Percentiles rank a stretch among this genome's conserved stretches.
Conservation (phyloP, 2,888 invertebrate species). For the Dolichomitus sp. region DNA sequence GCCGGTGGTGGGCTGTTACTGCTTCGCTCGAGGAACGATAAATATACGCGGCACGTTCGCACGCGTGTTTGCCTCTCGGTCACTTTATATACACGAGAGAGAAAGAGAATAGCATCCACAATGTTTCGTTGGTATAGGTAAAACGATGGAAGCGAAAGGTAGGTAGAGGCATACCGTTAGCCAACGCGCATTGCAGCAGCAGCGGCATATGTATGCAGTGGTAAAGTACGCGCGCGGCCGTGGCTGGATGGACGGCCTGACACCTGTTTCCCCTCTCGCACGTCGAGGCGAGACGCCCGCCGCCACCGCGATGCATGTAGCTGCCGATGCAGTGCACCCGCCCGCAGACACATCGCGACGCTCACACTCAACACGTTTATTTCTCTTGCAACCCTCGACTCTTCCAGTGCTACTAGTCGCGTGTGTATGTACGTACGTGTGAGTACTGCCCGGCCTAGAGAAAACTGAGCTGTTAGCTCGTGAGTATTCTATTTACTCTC, state of each 20-base stretch:
- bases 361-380: slow-evolving; percentile 45
- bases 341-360: slow-evolving; percentile 41
- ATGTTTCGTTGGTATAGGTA: slow-evolving; percentile 25
- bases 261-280: slow-evolving; percentile 54
- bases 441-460: slow-evolving; percentile 11
- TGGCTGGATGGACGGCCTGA: slow-evolving; percentile 45
- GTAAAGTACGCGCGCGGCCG: slow-evolving; percentile 34
- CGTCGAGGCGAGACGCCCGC: slow-evolving; percentile 39
- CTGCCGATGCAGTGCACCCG: slow-evolving; percentile 45
- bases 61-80: slow-evolving; percentile 22
- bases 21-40: slow-evolving; percentile 36
- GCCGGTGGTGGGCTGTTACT: background rate
- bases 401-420: slow-evolving; percentile 46
- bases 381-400: slow-evolving; percentile 44
- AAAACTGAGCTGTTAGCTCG: slow-evolving; percentile 42
- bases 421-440: slow-evolving; percentile 1
- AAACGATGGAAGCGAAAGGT: slow-evolving; percentile 27
- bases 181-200: background rate
- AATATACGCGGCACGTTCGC: slow-evolving; percentile 50
- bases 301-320: slow-evolving; percentile 21
- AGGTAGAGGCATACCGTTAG: background rate
- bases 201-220: slow-evolving; percentile 12
- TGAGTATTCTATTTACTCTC: slow-evolving; percentile 29
- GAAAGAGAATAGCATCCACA: slow-evolving; percentile 2
- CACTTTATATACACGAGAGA: slow-evolving; percentile 19